Conservation (phyloP, 2,888 invertebrate species). For the Odontocerum albicorne region DNA sequence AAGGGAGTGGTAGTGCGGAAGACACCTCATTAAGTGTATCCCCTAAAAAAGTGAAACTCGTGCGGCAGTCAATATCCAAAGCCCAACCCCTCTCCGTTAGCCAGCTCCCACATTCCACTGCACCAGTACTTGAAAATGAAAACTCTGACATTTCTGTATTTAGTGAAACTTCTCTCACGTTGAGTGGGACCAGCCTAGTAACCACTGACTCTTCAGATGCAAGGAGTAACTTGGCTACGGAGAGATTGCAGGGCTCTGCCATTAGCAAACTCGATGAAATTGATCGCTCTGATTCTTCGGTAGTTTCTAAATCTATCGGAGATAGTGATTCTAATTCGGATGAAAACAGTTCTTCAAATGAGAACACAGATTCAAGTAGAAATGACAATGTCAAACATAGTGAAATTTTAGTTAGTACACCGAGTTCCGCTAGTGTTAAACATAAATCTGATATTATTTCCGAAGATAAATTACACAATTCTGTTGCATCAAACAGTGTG, state of each 20-base stretch:
- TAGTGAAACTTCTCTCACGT: too few species aligned
- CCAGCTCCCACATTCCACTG: slow-evolving; percentile 1
- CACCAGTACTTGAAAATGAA: neutral
- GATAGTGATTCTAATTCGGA: too few species aligned
- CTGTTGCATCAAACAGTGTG: slow-evolving; percentile 3
- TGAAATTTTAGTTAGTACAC: neutral
- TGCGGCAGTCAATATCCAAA: slow-evolving; percentile 21
- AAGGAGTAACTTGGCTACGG: too few species aligned
- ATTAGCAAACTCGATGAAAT: too few species aligned
- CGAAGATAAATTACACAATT: slow-evolving; percentile 1
- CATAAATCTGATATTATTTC: neutral
- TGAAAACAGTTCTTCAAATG: too few species aligned
- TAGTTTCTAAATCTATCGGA: too few species aligned
- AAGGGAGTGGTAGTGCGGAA: neutral
- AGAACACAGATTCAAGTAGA: neutral
- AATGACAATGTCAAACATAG: neutral
- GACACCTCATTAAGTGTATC: slow-evolving; percentile 6
- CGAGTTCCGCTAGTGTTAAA: slow-evolving; percentile 1
- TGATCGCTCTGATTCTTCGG: too few species aligned
- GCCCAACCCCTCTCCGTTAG: slow-evolving; percentile 3
- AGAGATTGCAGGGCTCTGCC: too few species aligned
- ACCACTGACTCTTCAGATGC: too few species aligned
- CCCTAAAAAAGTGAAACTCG: slow-evolving; percentile 30
- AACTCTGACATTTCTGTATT: too few species aligned
- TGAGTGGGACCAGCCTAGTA: too few species aligned